Percentiles rank a stretch among this genome's conserved stretches.
Conservation (phyloP, 2,113 vertebrate genomes). For the Limanda limanda region DNA sequence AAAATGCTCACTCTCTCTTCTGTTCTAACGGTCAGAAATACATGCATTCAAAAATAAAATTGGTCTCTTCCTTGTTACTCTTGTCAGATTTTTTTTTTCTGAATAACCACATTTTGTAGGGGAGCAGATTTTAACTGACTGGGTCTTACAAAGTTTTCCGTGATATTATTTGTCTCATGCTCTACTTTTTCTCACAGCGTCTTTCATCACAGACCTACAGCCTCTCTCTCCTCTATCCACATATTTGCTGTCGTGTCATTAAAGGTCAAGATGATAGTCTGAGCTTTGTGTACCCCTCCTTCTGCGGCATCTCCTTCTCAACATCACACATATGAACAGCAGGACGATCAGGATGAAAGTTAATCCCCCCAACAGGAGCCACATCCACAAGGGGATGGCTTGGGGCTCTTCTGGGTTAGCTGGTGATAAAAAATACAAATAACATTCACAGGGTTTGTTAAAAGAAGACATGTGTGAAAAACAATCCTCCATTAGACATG, state of each 20-base stretch:
- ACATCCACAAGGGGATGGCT: background rate
- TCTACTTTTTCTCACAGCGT: background rate
- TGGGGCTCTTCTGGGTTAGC: fast-evolving
- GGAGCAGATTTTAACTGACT: background rate
- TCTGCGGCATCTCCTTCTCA: slow-evolving; percentile 11
- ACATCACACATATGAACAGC: slow-evolving; percentile 2
- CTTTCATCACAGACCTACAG: background rate
- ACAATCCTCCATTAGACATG: too few relatives aligned
- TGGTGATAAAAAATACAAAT: too few relatives aligned
- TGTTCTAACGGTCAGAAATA: background rate
- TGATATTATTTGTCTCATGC: background rate
- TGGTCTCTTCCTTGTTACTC: too few relatives aligned
- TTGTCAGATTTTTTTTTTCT: too few relatives aligned
- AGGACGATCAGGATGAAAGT: slow-evolving; percentile 40
- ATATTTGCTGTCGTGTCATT: background rate
- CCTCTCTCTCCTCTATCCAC: slow-evolving; percentile 6
- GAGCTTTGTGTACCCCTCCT: slow-evolving; percentile 43
- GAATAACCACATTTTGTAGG: too few relatives aligned
- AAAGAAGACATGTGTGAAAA: slow-evolving; percentile 9
- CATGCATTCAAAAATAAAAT: too few relatives aligned
- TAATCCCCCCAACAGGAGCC: slow-evolving; percentile 12
- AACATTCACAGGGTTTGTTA: background rate
- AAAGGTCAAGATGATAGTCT: background rate
- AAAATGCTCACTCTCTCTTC: background rate
- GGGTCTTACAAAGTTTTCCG: background rate